A percentile compares a stretch with the other conserved stretches of the same genome.
These are phyloP conservation scores for Drosophila kikkawai DNA, from an alignment of 1,140 invertebrate species.

Conservation along the genomic window DNA sequence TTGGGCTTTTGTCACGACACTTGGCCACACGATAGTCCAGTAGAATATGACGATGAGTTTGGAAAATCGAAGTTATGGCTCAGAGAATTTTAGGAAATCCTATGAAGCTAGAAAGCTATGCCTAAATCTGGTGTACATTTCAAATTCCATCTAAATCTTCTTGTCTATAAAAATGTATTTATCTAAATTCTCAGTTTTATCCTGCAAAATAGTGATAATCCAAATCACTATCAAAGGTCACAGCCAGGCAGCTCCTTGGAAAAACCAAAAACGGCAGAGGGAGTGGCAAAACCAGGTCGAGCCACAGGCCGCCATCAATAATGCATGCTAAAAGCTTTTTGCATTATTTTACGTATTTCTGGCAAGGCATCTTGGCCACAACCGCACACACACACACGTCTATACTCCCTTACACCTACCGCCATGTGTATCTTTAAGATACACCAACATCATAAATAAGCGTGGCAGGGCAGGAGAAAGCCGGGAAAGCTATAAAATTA, in stretches of 20 bases:
- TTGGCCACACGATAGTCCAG: constrained; percentile 21
- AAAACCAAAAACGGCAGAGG: neutral
- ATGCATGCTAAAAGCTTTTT: constrained; percentile 85
- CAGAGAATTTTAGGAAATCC: neutral
- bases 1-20: constrained; percentile 35
- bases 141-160: too few relatives aligned
- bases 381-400: constrained; percentile 24
- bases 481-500: constrained; percentile 76
- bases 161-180: too few relatives aligned
- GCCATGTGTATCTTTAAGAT: constrained; percentile 69
- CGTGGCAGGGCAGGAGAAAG: constrained; percentile 7
- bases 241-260: constrained; percentile 14
- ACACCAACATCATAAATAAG: constrained; percentile 76
- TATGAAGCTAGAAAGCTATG: too few relatives aligned
- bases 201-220: neutral
- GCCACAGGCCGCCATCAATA: constrained; percentile 77
- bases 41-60: neutral
- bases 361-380: constrained; percentile 44
- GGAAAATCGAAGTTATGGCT: neutral
- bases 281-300: constrained; percentile 13
- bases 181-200: too few relatives aligned
- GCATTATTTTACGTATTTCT: constrained; percentile 82
- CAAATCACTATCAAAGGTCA: constrained; percentile 48
- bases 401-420: constrained; percentile 8
- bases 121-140: too few relatives aligned